phyloP scores from a whole-genome alignment of 2,888 invertebrate genomes.

The Labia minor region DNA sequence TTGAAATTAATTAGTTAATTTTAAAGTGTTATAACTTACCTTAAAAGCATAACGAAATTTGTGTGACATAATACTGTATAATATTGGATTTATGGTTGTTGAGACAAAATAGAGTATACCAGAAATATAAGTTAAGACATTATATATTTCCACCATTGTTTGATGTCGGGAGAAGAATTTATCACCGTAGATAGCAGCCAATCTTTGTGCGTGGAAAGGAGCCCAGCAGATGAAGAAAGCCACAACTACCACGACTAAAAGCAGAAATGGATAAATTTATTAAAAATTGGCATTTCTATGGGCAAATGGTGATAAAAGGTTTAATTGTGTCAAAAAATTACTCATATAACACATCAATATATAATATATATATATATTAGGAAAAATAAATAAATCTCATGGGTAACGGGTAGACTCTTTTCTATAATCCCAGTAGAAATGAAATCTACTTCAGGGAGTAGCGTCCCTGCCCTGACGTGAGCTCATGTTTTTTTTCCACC shows the following conservation, averaged over 20 bases:
- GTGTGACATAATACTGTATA: constrained; percentile 42
- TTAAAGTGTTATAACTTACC: constrained; percentile 29
- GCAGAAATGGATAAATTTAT: too few species aligned
- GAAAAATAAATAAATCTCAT: constrained; percentile 20
- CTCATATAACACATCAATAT: too few species aligned
- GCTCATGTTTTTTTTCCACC: too few species aligned
- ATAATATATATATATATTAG: too few species aligned
- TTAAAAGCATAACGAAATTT: constrained; percentile 41
- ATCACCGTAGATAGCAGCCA: constrained; percentile 64
- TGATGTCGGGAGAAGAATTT: constrained; percentile 32
- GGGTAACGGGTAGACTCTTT: too few species aligned
- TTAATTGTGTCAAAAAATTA: too few species aligned
- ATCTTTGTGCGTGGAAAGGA: constrained; percentile 85
- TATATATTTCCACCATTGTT: constrained; percentile 30
- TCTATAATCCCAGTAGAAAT: too few species aligned
- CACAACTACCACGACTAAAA: constrained; percentile 69
- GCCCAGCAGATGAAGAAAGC: constrained; percentile 86
- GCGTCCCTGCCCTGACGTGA: too few species aligned
- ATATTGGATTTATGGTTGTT: constrained; percentile 42
- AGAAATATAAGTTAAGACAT: constrained; percentile 38
- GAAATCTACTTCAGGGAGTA: too few species aligned
- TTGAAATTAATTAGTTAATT: too few species aligned
- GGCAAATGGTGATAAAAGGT: too few species aligned
- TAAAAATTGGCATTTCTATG: too few species aligned
- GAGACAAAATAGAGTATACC: constrained; percentile 41